Base-by-base conservation (phyloP, 1,140 invertebrate genomes). In the Calliphora vicina region DNA sequence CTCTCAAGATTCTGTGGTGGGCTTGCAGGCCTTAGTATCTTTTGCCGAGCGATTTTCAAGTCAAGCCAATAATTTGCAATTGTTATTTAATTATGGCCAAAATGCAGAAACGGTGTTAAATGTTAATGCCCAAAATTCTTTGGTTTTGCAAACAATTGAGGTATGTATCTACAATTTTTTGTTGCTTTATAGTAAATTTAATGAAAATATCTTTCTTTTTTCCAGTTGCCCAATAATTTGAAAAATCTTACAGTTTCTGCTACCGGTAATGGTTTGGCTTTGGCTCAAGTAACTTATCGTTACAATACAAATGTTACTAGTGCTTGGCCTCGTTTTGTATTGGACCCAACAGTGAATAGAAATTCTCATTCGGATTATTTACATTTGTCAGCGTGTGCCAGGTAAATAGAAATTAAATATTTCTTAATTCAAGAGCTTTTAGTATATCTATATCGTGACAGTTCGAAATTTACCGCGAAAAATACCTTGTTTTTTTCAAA, bases 241-340 rank as follows among this genome's bases (percentile, higher is more conserved):
- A 90, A 85, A 25, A 91, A 90, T 78, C 89, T 96, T 0, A 93
- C 93, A 29, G 91, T 97, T 15, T 93, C 93, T 26, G 96, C 96
- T 0, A 93, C 93, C 42, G 98, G 98, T 10, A 93, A 92, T 43
- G 98, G 98, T 45, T 94, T 98, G 87, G 96, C 94, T 0, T 89
- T 98, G 71, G 92, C 97, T 43, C 96, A 97, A 90, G 93, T 99
- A 0, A 94, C 94, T 3, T 97, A 96, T 86, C 93, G 92, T 73
- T 97, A 97, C 87, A 96, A 97, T 90, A 93, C 97, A 43, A 97
- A 97, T 90, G 96, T 97, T 6, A 97, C 97, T 20, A 96, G 95
- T 13, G 94, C 97, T 20, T 97, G 95, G 94, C 97, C 97, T 1
- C 92, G 97, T 23, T 99, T 98, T 90, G 95, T 94, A 8, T 91